Conservation (phyloP, 2,797 vertebrate genomes). For the Enteromius viviparus region DNA sequence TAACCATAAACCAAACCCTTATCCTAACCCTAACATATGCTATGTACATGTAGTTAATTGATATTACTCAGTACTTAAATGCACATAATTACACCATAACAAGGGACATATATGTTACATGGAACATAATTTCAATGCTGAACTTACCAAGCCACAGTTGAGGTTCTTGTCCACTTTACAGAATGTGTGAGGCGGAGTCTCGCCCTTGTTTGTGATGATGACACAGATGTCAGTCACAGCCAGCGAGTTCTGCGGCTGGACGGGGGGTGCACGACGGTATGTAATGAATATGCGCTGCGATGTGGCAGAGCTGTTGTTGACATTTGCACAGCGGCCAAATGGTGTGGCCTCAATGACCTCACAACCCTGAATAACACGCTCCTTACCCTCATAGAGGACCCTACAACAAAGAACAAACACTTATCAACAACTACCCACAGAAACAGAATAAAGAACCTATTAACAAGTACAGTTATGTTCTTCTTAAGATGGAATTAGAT, state of each 20-base stretch:
- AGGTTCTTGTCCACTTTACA: conserved; percentile 98
- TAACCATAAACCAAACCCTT: too few relatives aligned
- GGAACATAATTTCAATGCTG: not conserved
- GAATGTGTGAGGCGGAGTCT: conserved; percentile 96
- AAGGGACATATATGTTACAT: not conserved
- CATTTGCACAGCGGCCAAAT: conserved; percentile 96
- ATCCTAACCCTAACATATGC: too few relatives aligned
- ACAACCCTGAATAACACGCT: conserved; percentile 91
- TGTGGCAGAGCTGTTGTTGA: conserved; percentile 95
- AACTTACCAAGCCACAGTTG: conserved; percentile 94
- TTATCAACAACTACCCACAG: not conserved
- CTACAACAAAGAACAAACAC: conserved; percentile 69
- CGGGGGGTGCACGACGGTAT: conserved; percentile 81
- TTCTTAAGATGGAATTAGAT: not conserved
- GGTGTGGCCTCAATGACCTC: conserved; percentile 96
- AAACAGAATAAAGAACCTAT: not conserved
- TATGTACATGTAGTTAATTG: not conserved
- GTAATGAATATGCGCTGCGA: conserved; percentile 97
- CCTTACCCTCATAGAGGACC: conserved; percentile 95
- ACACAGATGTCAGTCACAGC: conserved; percentile 97
- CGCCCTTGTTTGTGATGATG: conserved; percentile 94
- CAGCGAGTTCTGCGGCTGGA: conserved; percentile 92
- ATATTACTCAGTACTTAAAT: not conserved
- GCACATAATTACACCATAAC: not conserved
- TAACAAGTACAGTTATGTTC: not conserved